Evolutionary conservation across 2,888 invertebrate genomes (phyloP), one percentile per base, ranked within the genome.

Genomic region (Phalangium opilio): DNA sequence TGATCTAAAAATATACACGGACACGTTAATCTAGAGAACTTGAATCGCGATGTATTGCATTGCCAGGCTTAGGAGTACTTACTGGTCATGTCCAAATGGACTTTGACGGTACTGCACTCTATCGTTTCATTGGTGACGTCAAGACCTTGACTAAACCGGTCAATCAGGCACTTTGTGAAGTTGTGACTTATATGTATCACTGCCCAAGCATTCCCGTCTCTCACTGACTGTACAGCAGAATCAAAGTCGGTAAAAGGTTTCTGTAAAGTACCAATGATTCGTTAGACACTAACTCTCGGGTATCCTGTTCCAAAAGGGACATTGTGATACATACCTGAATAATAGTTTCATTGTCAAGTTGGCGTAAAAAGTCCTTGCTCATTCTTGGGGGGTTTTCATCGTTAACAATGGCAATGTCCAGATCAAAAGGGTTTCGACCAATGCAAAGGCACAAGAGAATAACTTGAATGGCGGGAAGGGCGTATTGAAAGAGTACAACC

Each of bases 41-140:
- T 27, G 27, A 27, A 8, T 7, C 27, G n/a, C n/a, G n/a, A n/a
- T n/a, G n/a, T n/a, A 14, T 3, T 14, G 2, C 21, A 32, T n/a
- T 17, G 34, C 19, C 41, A 27, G 36, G 39, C 1, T 10, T 14
- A 11, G 14, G 27, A 41, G 18, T 17, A 49, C 50, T 51, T 50
- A 57, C 56, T 58, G 38, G 87, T 85, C 83, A 89, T 85, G 66
- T 90, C 90, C 50, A 90, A 75, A 82, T 85, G 84, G 45, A 89
- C 83, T 61, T 83, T 75, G 50, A 89, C 78, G 64, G 86, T 86
- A 41, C 86, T 87, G 54, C 83, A 82, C 55, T 82, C 79, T 46
- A 89, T 74, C 0, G 85, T 86, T 58, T 87, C 86, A 51, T 84
- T 81, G 61, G 27, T 27, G 4, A 27, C 27, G 27, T 27, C 27